A percentile compares a stretch with the other conserved stretches of the same genome.
These are phyloP conservation scores for Alviniconcha marisindica DNA, from an alignment of 1,140 invertebrate genomes.

Conservation along the genomic window DNA sequence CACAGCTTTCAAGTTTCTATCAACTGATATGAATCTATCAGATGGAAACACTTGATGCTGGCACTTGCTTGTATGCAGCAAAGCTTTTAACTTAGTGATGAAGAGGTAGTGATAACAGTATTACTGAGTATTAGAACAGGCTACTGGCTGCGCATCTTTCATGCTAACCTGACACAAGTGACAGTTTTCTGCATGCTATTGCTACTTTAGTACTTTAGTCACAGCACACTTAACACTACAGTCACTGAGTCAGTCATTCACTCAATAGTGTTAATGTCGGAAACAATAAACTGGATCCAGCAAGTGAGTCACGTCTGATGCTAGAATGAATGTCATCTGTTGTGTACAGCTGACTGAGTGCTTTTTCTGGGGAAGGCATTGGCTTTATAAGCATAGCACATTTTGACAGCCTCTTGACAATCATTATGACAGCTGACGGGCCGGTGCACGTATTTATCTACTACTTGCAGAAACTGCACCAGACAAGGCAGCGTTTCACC, in stretches of 20 bases:
- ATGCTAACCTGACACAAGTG: no score
- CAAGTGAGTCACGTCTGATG: neutral
- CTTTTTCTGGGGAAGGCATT: constrained; percentile 47
- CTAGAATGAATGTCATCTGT: neutral
- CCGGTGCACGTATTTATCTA: constrained; percentile 84
- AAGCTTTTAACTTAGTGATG: no score
- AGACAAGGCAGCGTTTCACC: constrained; percentile 75
- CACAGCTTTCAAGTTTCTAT: no score
- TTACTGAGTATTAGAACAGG: no score
- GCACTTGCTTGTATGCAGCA: no score
- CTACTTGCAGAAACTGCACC: constrained; percentile 83
- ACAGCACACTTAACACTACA: neutral
- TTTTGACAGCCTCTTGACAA: constrained; percentile 87
- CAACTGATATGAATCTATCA: no score
- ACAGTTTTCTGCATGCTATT: no score
- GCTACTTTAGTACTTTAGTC: neutral
- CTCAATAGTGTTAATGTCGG: neutral
- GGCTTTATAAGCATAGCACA: constrained; percentile 78
- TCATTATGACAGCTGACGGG: constrained; percentile 89
- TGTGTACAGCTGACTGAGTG: constrained; percentile 39
- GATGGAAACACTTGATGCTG: no score
- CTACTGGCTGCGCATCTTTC: no score
- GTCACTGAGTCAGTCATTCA: neutral
- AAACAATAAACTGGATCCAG: neutral
- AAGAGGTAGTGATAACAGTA: no score